Percentiles rank a stretch among this genome's conserved stretches.
Evolutionary conservation across 64 coral and sea anemone genomes (phyloP).

Genomic region (Astreopora myriophthalma): DNA sequence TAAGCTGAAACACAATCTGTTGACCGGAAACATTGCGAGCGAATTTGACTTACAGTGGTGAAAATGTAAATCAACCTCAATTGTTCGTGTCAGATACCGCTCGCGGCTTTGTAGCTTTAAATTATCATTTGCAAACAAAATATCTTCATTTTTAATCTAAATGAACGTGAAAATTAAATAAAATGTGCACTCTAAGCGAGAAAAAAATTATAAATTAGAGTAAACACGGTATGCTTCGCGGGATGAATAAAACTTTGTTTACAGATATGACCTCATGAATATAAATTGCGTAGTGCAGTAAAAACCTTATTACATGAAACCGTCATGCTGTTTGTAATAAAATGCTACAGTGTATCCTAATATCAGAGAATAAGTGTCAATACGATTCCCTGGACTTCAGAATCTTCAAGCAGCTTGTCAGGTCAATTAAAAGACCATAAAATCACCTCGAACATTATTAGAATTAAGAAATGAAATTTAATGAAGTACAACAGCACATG

Average conservation of each 20-base stretch:
- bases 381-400: neutral
- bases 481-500: constrained; percentile 91
- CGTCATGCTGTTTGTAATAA: constrained; percentile 20
- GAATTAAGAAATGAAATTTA: constrained; percentile 83
- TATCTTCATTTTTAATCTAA: neutral
- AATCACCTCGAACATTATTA: constrained; percentile 48
- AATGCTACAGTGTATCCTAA: neutral
- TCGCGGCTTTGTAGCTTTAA: constrained; percentile 12
- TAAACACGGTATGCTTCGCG: constrained; percentile 46
- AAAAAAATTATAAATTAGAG: constrained; percentile 72
- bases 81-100: constrained; percentile 32
- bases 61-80: constrained; percentile 44
- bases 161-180: neutral
- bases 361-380: neutral
- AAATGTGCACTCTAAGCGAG: constrained; percentile 60
- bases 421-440: constrained; percentile 36
- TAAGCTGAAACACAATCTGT: constrained; percentile 44
- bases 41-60: constrained; percentile 24
- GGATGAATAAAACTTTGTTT: constrained; percentile 97
- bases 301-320: constrained; percentile 47
- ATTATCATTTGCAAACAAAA: neutral
- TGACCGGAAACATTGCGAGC: constrained; percentile 42
- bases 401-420: neutral
- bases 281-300: constrained; percentile 69
- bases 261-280: constrained; percentile 92